Base-by-base conservation (phyloP, 2,113 vertebrate genomes). In the Istiophorus platypterus region DNA sequence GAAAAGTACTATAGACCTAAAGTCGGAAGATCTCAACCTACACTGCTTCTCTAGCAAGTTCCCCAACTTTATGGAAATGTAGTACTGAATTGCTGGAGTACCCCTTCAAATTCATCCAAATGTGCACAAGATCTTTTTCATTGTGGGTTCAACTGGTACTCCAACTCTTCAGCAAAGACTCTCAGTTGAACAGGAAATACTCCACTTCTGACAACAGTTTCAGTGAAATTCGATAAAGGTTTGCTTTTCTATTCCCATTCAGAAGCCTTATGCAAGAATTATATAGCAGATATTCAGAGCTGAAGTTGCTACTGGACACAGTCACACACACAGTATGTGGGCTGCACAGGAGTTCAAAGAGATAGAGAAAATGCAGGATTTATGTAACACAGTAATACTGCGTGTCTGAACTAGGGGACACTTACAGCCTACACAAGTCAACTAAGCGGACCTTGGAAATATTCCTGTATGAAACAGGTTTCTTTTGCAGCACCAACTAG, bases 351-450 rank as follows among this genome's bases (percentile, higher is more conserved):
- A 81, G 80, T 72, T 88, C 77, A 56, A 80, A 72, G 37, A 76
- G 69, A 75, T 11, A 59, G 79, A 37, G 70, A 84, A 84, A 92
- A 82, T 0, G 31, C 22, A 42, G 80, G 41, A 49, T 88, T 88
- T 90, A 92, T 82, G 63, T 88, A 85, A 91, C 45, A 22, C 66
- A 58, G 81, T 51, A 54, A 78, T 62, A 61, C 76, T 88, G 59
- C 10, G 56, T 68, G 80, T 88, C 84, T 88, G 88, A 91, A 85
- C 81, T 39, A 3, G 59, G 69, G 76, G 87, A 82, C 69, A 78
- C 66, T 78, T 31, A 26, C 76, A 58, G 76, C 91, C 90, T 85
- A 90, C 91, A 67, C 88, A 54, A 65, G 62, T 78, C 87, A 88
- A 81, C 81, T 63, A 52, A 84, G 62, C 47, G 5, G 47, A 85